These are phyloP conservation scores for Lepidotrigona ventralis DNA, from an alignment of 1,140 invertebrate species.

Conservation along the genomic window DNA sequence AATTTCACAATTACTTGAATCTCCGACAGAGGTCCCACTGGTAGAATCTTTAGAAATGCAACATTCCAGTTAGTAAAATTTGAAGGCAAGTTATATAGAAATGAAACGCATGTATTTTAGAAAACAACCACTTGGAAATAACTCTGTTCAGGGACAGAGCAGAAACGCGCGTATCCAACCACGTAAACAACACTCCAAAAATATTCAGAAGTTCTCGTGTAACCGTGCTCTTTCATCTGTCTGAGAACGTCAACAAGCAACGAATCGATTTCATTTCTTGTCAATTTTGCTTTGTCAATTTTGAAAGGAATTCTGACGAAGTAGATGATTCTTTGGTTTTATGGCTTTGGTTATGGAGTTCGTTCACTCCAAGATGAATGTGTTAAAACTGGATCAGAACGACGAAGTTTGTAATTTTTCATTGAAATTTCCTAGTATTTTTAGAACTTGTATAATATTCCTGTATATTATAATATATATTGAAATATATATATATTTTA, in stretches of 20 bases:
- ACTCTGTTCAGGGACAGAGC: constrained; percentile 19
- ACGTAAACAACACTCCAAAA: constrained; percentile 42
- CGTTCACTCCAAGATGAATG: neutral
- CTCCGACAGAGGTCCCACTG: neutral
- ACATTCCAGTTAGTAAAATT: neutral
- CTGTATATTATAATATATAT: too few relatives aligned
- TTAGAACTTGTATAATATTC: too few relatives aligned
- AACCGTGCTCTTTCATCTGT: constrained; percentile 30
- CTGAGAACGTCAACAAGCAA: constrained; percentile 27
- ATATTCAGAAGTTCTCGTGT: constrained; percentile 35
- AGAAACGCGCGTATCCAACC: neutral
- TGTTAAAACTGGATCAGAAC: too few relatives aligned
- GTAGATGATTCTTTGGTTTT: neutral
- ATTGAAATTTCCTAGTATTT: too few relatives aligned
- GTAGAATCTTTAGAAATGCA: neutral
- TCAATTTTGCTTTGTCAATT: neutral
- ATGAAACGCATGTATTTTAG: neutral
- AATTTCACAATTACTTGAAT: neutral
- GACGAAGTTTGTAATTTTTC: too few relatives aligned
- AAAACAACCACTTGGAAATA: constrained; percentile 9
- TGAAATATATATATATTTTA: too few relatives aligned
- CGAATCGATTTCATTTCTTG: constrained; percentile 25
- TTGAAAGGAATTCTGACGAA: neutral
- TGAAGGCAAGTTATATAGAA: neutral
- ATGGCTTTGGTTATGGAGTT: neutral